Evolutionary conservation across 2,797 vertebrate genomes (phyloP).

Genomic region (Atherinosoma microstoma): DNA sequence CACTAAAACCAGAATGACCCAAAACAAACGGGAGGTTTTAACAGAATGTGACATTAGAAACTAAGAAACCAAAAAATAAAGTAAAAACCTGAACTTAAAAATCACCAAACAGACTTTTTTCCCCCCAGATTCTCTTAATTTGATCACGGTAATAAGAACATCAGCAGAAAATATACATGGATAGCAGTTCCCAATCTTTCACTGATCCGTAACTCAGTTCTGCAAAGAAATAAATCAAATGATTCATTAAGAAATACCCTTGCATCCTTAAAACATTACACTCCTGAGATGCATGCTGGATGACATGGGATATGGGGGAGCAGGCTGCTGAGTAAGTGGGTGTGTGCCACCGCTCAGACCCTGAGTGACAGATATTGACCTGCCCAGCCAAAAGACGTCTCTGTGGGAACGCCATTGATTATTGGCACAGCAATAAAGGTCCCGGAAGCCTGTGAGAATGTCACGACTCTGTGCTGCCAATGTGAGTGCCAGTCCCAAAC

Average conservation of each 20-base stretch:
- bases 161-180: background rate
- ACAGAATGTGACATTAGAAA: too few species aligned
- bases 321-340: constrained; percentile 82
- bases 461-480: constrained; percentile 75
- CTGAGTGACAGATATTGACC: constrained; percentile 86
- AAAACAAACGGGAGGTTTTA: too few species aligned
- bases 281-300: constrained; percentile 17
- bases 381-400: constrained; percentile 78
- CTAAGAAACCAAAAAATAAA: background rate
- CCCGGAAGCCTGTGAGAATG: constrained; percentile 82
- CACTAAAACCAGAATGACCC: background rate
- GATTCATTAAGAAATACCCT: constrained; percentile 4
- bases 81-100: background rate
- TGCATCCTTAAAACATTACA: constrained; percentile 24
- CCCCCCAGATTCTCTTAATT: background rate
- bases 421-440: constrained; percentile 81
- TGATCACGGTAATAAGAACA: background rate
- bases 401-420: constrained; percentile 85
- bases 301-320: constrained; percentile 38
- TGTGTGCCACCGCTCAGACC: constrained; percentile 69
- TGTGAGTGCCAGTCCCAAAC: constrained; percentile 47
- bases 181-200: background rate
- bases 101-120: background rate
- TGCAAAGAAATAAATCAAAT: background rate
- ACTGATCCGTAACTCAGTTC: background rate